Base-by-base conservation (phyloP, 2,888 invertebrate genomes). In the Caenorhabditis plicata region DNA sequence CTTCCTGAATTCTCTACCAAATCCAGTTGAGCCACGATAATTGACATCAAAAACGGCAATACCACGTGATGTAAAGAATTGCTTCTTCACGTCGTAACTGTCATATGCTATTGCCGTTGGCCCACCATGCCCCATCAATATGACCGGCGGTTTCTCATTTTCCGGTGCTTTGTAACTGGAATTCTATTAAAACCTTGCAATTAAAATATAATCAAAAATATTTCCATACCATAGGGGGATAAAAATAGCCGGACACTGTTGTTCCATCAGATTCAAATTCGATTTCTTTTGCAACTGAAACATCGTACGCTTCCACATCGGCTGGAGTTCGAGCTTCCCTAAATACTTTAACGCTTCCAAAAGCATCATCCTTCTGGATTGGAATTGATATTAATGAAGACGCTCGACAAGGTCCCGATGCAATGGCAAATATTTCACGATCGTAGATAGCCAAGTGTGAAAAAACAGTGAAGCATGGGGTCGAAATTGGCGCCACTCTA, bases 11-110 rank as follows among this genome's bases (percentile, higher is more conserved):
- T 69, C 57, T 15, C 80, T 75, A 19, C 83, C 83, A 64, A 79
- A 82, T 5, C 83, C 83, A 19, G 82, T 82, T 36, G 82, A 82
- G 20, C 84, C 84, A 15, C 84, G 69, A 67, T 84, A 84, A 68
- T 83, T 81, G 7, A 84, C 81, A 74, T 82, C 82, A 29, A 83
- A 75, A 1, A 84, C 77, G 15, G 82, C 83, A 67, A 83, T 81
- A n/a, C 84, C 84, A 1, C 71, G 51, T 0, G 62, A 62, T 2
- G 71, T 72, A 51, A 66, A 69, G 48, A 69, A 72, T 69, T 83
- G 83, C 23, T 80, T 80, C 57, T 77, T 78, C 25, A 83, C 62
- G 57, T 80, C 78, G 9, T 83, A 71, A 4, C 58, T 64, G 46
- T 70, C 64, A 19, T 58, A 60, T 11, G 80, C 73, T 11, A 71